Percentiles rank a stretch among this genome's conserved stretches.
Conservation (phyloP, 2,113 vertebrate species). For the Aegypius monachus region DNA sequence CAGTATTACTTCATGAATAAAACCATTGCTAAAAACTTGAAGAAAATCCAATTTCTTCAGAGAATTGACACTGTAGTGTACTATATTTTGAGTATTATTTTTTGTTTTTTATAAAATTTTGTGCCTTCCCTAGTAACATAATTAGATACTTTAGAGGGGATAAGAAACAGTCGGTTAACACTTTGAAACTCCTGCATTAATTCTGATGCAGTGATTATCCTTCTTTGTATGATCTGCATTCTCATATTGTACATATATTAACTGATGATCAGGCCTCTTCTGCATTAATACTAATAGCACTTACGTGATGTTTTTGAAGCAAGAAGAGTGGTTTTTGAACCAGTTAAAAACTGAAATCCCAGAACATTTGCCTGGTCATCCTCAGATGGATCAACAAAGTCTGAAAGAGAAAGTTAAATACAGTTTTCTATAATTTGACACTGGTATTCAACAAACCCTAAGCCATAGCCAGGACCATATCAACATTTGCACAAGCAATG, state of each 20-base stretch:
- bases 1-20: background rate
- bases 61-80: background rate
- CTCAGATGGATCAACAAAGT: slow-evolving; percentile 81
- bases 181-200: background rate
- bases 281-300: slow-evolving; percentile 45
- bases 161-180: background rate
- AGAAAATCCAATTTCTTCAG: background rate
- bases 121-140: background rate
- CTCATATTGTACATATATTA: background rate
- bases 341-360: slow-evolving; percentile 87
- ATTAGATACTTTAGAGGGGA: background rate
- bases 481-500: background rate
- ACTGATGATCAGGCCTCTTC: background rate
- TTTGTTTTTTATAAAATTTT: background rate
- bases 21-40: background rate
- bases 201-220: background rate
- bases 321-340: slow-evolving; percentile 85
- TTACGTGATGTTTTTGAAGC: slow-evolving; percentile 97
- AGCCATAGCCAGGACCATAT: background rate
- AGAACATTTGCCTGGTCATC: slow-evolving; percentile 86
- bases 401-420: slow-evolving; percentile 66
- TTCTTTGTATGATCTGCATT: background rate
- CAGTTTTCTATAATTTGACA: background rate
- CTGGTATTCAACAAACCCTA: background rate
- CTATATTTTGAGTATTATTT: background rate